Percentiles rank a stretch among this genome's conserved stretches.
These are phyloP conservation scores for Motacilla tschutschensis DNA, from an alignment of 2,113 vertebrate genomes.

Conservation along the genomic window DNA sequence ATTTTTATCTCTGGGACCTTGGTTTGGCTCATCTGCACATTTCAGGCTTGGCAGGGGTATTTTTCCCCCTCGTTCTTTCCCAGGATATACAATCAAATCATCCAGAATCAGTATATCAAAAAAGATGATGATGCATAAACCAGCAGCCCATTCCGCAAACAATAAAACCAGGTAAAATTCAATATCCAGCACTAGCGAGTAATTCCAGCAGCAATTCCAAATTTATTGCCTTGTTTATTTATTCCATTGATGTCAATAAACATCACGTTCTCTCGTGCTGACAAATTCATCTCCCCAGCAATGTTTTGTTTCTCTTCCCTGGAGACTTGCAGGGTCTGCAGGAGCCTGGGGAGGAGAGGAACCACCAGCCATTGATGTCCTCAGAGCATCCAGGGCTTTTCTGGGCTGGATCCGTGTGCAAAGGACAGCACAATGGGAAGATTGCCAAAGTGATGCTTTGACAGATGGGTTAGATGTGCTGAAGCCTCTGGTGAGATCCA, in stretches of 20 bases:
- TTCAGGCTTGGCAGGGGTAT: neutral
- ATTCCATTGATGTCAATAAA: constrained; percentile 20
- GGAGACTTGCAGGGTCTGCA: neutral
- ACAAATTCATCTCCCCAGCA: neutral
- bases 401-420: neutral
- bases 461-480: neutral
- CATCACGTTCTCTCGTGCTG: neutral
- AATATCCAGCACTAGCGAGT: constrained; percentile 8
- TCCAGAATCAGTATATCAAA: neutral
- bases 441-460: neutral
- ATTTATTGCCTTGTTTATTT: constrained; percentile 53
- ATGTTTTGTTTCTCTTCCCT: neutral
- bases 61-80: neutral
- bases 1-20: neutral
- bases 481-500: neutral
- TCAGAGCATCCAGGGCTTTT: neutral
- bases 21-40: neutral
- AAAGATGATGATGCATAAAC: constrained; percentile 33
- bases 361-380: neutral
- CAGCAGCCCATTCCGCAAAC: constrained; percentile 13
- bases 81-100: neutral
- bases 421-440: neutral
- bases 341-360: neutral
- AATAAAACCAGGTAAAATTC: constrained; percentile 48
- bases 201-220: constrained; percentile 39